Percentiles rank a stretch among this genome's conserved stretches.
Conservation (phyloP, 2,888 invertebrate genomes). For the Oligia fasciuncula region DNA sequence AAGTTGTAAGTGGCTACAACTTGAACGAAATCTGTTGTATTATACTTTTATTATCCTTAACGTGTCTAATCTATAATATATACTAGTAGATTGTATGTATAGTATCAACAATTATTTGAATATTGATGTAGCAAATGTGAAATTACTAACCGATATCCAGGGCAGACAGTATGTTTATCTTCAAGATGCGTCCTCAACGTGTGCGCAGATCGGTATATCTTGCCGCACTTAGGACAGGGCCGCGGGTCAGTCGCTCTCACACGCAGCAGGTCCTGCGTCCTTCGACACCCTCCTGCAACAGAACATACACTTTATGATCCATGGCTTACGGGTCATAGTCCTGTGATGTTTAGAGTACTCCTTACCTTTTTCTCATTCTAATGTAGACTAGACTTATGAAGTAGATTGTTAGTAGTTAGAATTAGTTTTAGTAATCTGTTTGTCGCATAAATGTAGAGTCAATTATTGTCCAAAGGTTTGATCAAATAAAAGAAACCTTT, state of each 20-base stretch:
- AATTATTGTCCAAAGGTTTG: conserved; percentile 25
- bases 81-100: not conserved
- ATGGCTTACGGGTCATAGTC: conserved; percentile 12
- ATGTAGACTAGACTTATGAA: conserved; percentile 44
- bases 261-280: conserved; percentile 95
- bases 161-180: conserved; percentile 98
- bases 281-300: conserved; percentile 91
- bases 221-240: conserved; percentile 97
- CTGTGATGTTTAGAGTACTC: conserved; percentile 28
- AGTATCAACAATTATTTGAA: not conserved
- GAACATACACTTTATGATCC: conserved; percentile 35
- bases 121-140: not conserved
- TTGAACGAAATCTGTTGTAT: not conserved
- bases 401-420: conserved; percentile 54
- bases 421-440: conserved; percentile 5
- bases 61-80: too few species aligned
- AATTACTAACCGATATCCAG: conserved; percentile 92
- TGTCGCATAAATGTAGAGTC: conserved; percentile 6
- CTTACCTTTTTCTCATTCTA: conserved; percentile 64
- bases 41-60: not conserved
- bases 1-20: too few species aligned
- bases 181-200: conserved; percentile 97
- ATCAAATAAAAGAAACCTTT: conserved; percentile 66
- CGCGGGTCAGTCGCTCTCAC: conserved; percentile 97
- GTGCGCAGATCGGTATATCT: conserved; percentile 97